Evolutionary conservation across 2,113 vertebrate genomes (phyloP).

Genomic region (Bucco capensis): DNA sequence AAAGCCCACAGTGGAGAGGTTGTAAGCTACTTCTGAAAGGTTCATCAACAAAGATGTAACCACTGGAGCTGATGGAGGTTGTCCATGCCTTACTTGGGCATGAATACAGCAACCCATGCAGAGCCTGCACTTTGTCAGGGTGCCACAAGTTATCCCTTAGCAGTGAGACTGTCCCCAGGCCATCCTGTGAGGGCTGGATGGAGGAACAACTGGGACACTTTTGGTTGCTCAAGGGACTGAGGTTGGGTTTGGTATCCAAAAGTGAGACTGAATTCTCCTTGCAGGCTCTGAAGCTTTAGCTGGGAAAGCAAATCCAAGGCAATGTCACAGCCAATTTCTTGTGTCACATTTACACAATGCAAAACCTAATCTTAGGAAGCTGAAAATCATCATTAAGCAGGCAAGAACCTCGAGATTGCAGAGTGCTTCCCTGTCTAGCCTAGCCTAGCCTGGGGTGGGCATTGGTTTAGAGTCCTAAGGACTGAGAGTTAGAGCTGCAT

Average conservation of each 20-base stretch:
- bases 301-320: not conserved
- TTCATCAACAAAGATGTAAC: not conserved
- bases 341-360: not conserved
- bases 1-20: not conserved
- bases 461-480: not conserved
- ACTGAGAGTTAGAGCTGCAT: not conserved
- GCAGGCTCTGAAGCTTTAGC: not conserved
- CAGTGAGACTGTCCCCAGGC: not conserved
- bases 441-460: not conserved
- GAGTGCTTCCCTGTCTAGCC: not conserved
- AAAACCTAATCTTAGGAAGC: not conserved
- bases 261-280: not conserved
- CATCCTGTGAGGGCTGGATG: not conserved
- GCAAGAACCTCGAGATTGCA: not conserved
- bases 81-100: not conserved
- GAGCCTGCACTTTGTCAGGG: not conserved
- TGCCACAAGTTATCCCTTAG: not conserved
- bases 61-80: not conserved
- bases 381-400: slow-evolving; percentile 8
- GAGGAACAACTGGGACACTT: not conserved
- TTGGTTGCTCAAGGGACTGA: not conserved
- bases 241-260: not conserved
- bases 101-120: not conserved
- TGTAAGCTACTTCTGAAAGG: not conserved
- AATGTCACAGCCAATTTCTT: not conserved